Evolutionary conservation across 2,797 vertebrate species (phyloP).

Genomic region (Esox masquinongy): DNA sequence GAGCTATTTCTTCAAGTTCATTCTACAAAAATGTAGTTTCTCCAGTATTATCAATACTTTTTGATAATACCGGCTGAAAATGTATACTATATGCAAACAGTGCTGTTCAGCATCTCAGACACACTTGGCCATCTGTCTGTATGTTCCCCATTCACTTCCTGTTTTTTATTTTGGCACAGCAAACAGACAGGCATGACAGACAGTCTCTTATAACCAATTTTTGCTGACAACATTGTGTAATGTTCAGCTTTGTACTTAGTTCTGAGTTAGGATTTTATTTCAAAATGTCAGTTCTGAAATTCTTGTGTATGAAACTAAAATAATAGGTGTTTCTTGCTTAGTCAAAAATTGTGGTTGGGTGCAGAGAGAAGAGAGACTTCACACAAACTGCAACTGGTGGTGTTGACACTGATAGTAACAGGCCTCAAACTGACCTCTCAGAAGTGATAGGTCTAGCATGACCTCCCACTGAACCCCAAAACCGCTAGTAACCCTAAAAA

Average conservation of each 20-base stretch:
- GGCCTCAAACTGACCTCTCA: neutral
- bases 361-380: neutral
- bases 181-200: neutral
- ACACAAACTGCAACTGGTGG: neutral
- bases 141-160: no score
- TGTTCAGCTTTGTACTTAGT: neutral
- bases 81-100: no score
- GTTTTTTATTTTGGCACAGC: no score
- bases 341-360: neutral
- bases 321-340: neutral
- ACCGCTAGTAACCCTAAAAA: neutral
- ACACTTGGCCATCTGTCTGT: no score
- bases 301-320: neutral
- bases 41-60: no score
- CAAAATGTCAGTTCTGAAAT: neutral
- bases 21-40: no score
- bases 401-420: neutral
- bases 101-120: no score
- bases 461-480: slow-evolving; percentile 5
- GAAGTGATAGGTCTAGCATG: neutral
- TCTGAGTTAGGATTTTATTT: neutral
- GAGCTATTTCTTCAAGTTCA: no score
- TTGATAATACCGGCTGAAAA: no score
- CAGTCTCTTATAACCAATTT: neutral
- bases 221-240: neutral